Percentiles rank a stretch among this genome's conserved stretches.
Evolutionary conservation across 2,888 invertebrate genomes (phyloP).

Genomic region (Rhyacophila evoluta): DNA sequence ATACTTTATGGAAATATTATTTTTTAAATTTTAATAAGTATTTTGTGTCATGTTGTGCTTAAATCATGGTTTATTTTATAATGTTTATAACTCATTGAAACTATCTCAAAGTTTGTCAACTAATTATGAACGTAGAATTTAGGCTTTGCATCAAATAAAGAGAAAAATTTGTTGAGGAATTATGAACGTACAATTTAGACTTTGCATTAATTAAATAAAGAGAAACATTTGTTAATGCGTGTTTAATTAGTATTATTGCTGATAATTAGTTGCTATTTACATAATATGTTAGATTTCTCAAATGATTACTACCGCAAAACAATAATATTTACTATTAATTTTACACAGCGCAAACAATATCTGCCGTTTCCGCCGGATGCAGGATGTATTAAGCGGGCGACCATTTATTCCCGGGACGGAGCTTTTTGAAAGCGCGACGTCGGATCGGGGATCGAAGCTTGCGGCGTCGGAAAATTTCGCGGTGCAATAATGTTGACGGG

Average conservation of each 20-base stretch:
- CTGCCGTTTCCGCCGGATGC: neutral
- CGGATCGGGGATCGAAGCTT: neutral
- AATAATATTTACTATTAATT: neutral
- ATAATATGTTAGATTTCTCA: neutral
- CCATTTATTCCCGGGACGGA: slow-evolving; percentile 8
- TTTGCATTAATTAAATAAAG: too few species aligned
- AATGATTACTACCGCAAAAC: neutral
- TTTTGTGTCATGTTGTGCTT: too few species aligned
- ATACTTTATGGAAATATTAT: too few species aligned
- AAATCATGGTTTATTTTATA: too few species aligned
- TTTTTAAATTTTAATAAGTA: too few species aligned
- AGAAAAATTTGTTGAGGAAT: too few species aligned
- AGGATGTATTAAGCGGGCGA: neutral
- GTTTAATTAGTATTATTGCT: neutral
- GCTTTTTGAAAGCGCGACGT: neutral
- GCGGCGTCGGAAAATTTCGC: slow-evolving; percentile 19
- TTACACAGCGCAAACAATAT: neutral
- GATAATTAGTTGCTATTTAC: neutral
- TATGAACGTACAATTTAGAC: too few species aligned
- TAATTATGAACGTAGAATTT: too few species aligned
- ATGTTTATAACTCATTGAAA: too few species aligned
- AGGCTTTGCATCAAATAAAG: too few species aligned
- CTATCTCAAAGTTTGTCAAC: too few species aligned
- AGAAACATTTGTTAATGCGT: neutral
- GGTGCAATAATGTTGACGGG: slow-evolving; percentile 10